Evolutionary conservation across 2,797 vertebrate genomes (phyloP).

Genomic region (Capromys pilorides): DNA sequence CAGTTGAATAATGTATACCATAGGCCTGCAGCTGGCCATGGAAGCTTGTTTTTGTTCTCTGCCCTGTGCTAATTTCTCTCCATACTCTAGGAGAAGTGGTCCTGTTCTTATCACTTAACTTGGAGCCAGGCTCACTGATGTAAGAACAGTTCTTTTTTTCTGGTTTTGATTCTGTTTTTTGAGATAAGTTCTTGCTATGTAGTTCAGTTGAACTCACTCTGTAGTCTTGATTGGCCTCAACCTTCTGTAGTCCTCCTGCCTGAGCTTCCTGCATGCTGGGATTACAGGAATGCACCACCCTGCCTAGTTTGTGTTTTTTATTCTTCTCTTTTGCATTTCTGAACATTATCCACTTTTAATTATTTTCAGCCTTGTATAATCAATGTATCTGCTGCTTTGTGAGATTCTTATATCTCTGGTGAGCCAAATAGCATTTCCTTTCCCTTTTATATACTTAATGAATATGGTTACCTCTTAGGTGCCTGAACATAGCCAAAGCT

Average conservation of each 20-base stretch:
- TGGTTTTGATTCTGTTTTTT: background rate
- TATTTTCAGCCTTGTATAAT: background rate
- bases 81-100: background rate
- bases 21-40: background rate
- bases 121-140: background rate
- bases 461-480: background rate
- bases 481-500: background rate
- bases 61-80: background rate
- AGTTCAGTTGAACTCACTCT: background rate
- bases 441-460: background rate
- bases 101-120: background rate
- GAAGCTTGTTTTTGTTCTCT: background rate
- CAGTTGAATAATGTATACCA: constrained; percentile 51
- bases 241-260: background rate
- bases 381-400: constrained; percentile 1
- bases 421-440: background rate
- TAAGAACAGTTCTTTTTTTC: background rate
- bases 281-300: background rate
- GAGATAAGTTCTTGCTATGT: background rate
- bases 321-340: background rate
- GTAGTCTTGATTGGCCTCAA: background rate
- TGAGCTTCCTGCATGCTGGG: background rate
- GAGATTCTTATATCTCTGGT: background rate
- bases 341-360: background rate
- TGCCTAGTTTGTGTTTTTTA: background rate